A percentile compares a stretch with the other conserved stretches of the same genome.
Conservation (phyloP, 2,113 vertebrate species). For the Damaliscus lunatus region DNA sequence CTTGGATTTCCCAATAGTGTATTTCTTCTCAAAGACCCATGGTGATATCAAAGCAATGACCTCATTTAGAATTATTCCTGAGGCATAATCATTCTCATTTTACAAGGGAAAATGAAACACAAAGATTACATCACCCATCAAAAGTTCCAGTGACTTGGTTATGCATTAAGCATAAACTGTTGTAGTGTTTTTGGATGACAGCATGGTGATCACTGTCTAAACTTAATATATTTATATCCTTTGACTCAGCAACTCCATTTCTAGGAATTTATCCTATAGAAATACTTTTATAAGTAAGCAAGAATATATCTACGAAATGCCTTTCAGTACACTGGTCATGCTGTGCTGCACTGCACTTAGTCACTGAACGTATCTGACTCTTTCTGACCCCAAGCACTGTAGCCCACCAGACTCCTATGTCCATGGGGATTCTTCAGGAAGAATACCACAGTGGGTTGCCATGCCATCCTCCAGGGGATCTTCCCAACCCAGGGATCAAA, state of each 20-base stretch:
- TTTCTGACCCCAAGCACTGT: not conserved
- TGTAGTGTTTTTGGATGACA: not conserved
- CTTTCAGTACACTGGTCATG: not conserved
- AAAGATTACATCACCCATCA: not conserved
- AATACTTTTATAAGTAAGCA: not conserved
- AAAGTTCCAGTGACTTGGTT: not conserved
- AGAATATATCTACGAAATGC: not conserved
- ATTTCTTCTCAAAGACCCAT: slow-evolving; percentile 25
- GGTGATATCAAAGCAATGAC: slow-evolving; percentile 40
- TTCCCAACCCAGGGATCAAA: not conserved
- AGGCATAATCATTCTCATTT: slow-evolving; percentile 3
- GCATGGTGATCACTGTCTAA: not conserved
- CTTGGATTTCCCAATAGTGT: not conserved
- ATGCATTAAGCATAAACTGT: not conserved
- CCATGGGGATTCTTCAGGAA: not conserved
- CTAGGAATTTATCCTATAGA: not conserved
- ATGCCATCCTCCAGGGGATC: not conserved
- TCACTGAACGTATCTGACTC: not conserved
- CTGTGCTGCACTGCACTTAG: not conserved
- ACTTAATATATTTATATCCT: not conserved
- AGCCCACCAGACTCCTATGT: not conserved
- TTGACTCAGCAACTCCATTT: not conserved
- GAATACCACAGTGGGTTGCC: not conserved
- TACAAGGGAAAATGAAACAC: not conserved
- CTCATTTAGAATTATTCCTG: slow-evolving; percentile 1